These are phyloP conservation scores for Diglossa cyanea DNA, from an alignment of 2,797 vertebrate species.

Conservation along the genomic window DNA sequence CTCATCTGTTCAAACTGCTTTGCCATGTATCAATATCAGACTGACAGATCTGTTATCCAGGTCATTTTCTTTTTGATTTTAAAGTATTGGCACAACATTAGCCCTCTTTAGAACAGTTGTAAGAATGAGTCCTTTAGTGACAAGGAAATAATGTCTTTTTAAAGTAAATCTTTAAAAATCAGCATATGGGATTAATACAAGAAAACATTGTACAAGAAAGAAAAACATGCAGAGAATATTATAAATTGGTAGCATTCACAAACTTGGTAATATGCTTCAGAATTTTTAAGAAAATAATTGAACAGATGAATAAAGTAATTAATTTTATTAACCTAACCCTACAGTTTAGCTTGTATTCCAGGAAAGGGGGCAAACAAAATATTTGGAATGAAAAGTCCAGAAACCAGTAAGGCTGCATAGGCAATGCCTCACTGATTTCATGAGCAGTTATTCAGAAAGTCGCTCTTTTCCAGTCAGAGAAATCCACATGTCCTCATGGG, in stretches of 20 bases:
- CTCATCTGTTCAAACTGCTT: slow-evolving; percentile 31
- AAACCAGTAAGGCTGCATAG: neutral
- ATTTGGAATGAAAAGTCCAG: neutral
- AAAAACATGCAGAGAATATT: neutral
- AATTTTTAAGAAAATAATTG: neutral
- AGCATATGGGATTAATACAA: neutral
- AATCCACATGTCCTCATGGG: neutral
- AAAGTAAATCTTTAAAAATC: neutral
- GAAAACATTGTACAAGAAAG: neutral
- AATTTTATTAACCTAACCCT: neutral
- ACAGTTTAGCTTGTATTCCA: neutral
- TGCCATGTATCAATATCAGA: slow-evolving; percentile 2
- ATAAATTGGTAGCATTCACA: neutral
- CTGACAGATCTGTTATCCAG: neutral
- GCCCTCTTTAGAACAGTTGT: neutral
- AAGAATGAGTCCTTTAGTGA: neutral
- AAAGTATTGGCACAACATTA: neutral
- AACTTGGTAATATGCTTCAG: neutral
- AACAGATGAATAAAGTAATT: neutral
- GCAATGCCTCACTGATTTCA: neutral
- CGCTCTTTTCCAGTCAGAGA: neutral
- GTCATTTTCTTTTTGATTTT: slow-evolving; percentile 1
- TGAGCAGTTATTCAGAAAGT: neutral
- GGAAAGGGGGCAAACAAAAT: neutral
- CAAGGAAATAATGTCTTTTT: neutral